Evolutionary conservation across 2,113 vertebrate species (phyloP), one percentile per base, ranked within the genome.

Genomic region (Corythoichthys haematopterus): DNA sequence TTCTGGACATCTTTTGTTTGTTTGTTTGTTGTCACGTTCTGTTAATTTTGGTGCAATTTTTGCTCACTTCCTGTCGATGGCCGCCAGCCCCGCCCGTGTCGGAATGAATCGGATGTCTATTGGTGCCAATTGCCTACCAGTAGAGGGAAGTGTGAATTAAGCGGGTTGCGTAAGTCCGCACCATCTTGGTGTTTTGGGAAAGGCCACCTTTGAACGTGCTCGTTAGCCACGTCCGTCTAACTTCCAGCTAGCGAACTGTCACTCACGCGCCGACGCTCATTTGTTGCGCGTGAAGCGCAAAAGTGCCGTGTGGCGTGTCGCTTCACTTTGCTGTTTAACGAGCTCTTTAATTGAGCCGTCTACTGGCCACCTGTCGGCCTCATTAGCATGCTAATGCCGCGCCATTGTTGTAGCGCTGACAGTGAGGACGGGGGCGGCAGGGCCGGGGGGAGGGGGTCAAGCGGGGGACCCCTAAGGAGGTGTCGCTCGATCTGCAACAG

Each of bases 341-440:
- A 99, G 97, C 93, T 93, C 92, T 95, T 98, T 99, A 99, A 99
- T 98, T 99, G 96, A 98, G 96, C 96, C 94, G 96, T 98, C 95
- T 96, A 94, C 87, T 85, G 94, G 93, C 97, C 97, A 99, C 97
- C 97, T 99, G 97, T 98, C 95, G 94, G 94, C 93, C 95, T 98
- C 95, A 98, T 99, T 99, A 97, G 93, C 97, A 99, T 99, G 96
- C 95, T 98, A 99, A 99, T 99, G 95, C 94, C 91, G 89, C 88
- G 93, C 94, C 94, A 98, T 98, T 99, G 96, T 88, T 98, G 91
- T 94, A 93, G 92, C 82, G 88, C 91, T 97, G 97, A 97, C 95
- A 97, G 94, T 92, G 93, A 93, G 90, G 73, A 75, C 70, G 69
- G 67, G 51, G 60, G 68, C 51, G 20, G 45, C 63, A 16, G 66